Conservation (phyloP, 2,113 vertebrate species). For the Cavia aperea region DNA sequence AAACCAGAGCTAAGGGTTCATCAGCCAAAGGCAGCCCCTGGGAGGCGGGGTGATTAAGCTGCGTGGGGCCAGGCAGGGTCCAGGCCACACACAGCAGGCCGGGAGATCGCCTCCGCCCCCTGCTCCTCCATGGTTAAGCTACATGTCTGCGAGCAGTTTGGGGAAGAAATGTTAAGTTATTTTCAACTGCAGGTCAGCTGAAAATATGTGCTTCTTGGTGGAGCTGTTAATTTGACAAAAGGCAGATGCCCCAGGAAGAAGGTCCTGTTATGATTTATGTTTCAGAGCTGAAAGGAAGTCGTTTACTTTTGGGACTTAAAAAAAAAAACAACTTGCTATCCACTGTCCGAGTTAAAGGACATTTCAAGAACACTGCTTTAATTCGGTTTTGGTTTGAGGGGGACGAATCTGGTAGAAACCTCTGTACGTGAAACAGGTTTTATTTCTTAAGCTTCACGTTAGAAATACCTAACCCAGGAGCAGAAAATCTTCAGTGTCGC, state of each 20-base stretch:
- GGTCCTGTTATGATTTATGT: constrained; percentile 54
- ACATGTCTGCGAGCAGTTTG: constrained; percentile 45
- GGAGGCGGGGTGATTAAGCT: constrained; percentile 76
- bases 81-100: constrained; percentile 74
- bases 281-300: constrained; percentile 54
- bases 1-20: constrained; percentile 76
- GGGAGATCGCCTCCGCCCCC: neutral
- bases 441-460: neutral
- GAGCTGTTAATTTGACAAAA: constrained; percentile 78
- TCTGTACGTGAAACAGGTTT: neutral
- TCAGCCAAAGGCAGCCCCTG: constrained; percentile 74
- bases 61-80: constrained; percentile 61
- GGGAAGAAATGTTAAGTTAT: constrained; percentile 67
- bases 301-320: constrained; percentile 1
- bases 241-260: constrained; percentile 66
- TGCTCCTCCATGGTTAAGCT: constrained; percentile 42
- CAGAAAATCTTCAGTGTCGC: neutral
- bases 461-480: neutral
- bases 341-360: constrained; percentile 7
- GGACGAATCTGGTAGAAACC: neutral
- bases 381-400: neutral
- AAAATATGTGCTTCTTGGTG: constrained; percentile 60
- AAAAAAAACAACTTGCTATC: neutral
- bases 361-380: neutral
- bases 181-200: constrained; percentile 54